Evolutionary conservation across 53 echinoderm and acorn worm species (phyloP), one percentile per base, ranked within the genome.

Genomic region (Arbacia lixula): DNA sequence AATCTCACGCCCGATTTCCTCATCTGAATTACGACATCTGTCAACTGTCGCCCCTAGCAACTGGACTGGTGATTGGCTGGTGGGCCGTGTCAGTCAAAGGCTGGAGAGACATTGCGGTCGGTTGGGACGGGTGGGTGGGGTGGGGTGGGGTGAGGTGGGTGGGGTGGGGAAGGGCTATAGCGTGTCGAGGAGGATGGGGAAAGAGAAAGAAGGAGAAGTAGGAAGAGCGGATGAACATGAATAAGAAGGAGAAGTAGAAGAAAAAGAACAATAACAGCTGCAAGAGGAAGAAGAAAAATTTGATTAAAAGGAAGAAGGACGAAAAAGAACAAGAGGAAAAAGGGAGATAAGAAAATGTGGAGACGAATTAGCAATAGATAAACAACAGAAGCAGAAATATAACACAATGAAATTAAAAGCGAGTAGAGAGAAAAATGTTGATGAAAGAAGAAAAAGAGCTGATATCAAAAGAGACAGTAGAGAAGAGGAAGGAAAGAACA

Each of bases 11-110:
- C 36, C 66, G 66, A 66, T 8, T 66, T 66, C 36, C 19, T 66
- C 38, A 35, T 66, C 22, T 36, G 6, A 55, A 66, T 61, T 21
- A 38, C 17, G 35, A 66, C 66, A 66, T 36, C 66, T 66, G 66
- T 66, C 66, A 66, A 66, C 35, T 66, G 66, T 66, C 66, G 36
- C 66, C 66, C 37, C n/a, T n/a, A 66, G 66, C 66, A 66, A 2
- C 37, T 66, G 12, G 20, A 17, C 66, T 11, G 35, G 36, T 66
- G 66, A 66, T 66, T 66, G 66, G 66, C 36, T 66, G 37, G 5
- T 36, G 2, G 38, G 38, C 38, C 21, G 66, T 66, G 66, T 38
- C 66, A 66, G 22, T 66, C 66, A 66, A 36, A 36, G n/a, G n/a
- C n/a, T n/a, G n/a, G n/a, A n/a, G n/a, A n/a, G n/a, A n/a, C n/a